phyloP scores from a whole-genome alignment of 2,113 vertebrate genomes.

The Phoenicopterus ruber region DNA sequence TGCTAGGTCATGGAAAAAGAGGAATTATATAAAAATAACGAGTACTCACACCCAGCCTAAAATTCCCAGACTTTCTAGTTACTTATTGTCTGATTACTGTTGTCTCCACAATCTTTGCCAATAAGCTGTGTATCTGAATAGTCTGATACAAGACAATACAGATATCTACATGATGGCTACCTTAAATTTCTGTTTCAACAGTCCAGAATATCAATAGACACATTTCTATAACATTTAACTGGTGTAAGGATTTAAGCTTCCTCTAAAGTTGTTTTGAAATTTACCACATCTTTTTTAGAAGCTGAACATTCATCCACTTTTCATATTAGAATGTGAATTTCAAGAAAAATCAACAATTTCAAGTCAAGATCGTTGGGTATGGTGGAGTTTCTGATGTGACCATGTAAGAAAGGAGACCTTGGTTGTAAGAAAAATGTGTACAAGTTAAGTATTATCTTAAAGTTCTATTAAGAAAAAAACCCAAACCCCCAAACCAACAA shows the following conservation, averaged over 20 bases:
- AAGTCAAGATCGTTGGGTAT: not conserved
- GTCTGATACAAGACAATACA: not conserved
- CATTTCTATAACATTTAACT: not conserved
- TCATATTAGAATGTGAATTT: not conserved
- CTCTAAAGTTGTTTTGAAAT: not conserved
- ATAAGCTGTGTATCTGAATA: not conserved
- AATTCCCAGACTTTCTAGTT: not conserved
- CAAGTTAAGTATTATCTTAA: not conserved
- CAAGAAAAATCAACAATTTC: not conserved
- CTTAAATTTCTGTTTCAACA: not conserved
- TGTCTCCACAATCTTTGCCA: not conserved
- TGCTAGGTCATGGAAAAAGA: not conserved
- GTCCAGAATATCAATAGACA: not conserved
- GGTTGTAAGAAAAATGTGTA: not conserved
- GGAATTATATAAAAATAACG: not conserved
- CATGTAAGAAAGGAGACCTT: not conserved
- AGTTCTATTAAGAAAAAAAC: too few species aligned
- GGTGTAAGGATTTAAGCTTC: not conserved
- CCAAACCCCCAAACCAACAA: too few species aligned
- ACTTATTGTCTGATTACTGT: not conserved
- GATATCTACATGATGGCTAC: too few species aligned
- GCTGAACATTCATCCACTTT: not conserved
- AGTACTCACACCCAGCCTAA: not conserved
- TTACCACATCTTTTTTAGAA: not conserved
- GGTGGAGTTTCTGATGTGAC: not conserved